Evolutionary conservation across 2,113 vertebrate species (phyloP).

Genomic region (Scalopus aquaticus): DNA sequence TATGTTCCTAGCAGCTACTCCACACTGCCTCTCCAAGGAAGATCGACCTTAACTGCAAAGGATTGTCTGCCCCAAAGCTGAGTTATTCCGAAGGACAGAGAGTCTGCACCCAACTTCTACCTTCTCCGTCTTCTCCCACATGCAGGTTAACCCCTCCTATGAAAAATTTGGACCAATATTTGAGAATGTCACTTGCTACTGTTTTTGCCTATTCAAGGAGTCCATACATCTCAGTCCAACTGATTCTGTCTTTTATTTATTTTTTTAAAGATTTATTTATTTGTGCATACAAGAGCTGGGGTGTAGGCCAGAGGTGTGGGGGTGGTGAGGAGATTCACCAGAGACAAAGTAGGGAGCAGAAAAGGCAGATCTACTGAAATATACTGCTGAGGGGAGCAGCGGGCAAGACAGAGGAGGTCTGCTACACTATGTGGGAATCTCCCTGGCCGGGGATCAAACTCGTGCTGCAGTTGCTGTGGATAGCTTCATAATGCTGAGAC

Average conservation of each 20-base stretch:
- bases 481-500: too few relatives aligned
- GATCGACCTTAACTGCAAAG: neutral
- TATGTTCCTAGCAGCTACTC: rapidly evolving
- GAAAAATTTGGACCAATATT: neutral
- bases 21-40: neutral
- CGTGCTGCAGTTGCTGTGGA: too few relatives aligned
- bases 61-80: neutral
- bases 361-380: too few relatives aligned
- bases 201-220: neutral
- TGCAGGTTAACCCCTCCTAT: neutral
- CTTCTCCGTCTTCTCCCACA: neutral
- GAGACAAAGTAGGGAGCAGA: too few relatives aligned
- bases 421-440: too few relatives aligned
- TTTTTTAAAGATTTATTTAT: too few relatives aligned
- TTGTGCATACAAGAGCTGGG: too few relatives aligned
- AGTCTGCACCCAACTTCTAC: neutral
- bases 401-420: too few relatives aligned
- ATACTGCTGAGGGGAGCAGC: too few relatives aligned
- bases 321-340: too few relatives aligned
- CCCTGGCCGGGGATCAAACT: too few relatives aligned
- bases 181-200: neutral
- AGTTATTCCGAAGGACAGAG: neutral
- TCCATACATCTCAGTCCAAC: neutral
- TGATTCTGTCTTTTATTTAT: neutral
- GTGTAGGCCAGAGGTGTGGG: too few relatives aligned